Evolutionary conservation across 2,797 vertebrate species (phyloP).

Genomic region (Echeneis naucrates): DNA sequence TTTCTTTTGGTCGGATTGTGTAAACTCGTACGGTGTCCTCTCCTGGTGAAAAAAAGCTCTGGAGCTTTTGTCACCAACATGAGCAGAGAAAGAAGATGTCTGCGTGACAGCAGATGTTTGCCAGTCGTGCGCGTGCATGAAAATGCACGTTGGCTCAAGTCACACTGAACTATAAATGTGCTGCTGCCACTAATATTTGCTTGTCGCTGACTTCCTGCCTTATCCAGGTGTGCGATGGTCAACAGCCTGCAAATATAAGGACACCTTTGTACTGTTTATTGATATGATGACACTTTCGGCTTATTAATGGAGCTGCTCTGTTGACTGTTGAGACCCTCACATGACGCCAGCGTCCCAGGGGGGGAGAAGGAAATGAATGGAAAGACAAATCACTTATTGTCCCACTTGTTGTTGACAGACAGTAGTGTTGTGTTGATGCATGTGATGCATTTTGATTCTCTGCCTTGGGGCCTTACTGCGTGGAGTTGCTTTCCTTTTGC

Average conservation of each 20-base stretch:
- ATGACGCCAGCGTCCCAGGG: background rate
- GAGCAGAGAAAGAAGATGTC: background rate
- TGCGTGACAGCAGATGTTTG: background rate
- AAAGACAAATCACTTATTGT: too few species aligned
- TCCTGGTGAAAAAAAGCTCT: background rate
- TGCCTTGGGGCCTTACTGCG: too few species aligned
- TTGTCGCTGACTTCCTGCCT: conserved; percentile 27
- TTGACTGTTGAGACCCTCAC: conserved; percentile 22
- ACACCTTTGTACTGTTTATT: conserved; percentile 35
- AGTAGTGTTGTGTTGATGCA: too few species aligned
- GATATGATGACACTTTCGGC: conserved; percentile 27
- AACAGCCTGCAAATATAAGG: conserved; percentile 15
- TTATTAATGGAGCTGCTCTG: conserved; percentile 18
- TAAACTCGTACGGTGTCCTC: too few species aligned
- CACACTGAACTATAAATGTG: background rate
- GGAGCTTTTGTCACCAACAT: background rate
- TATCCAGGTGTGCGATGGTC: conserved; percentile 16
- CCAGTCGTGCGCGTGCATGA: background rate
- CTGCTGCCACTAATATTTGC: conserved; percentile 30
- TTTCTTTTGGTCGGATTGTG: background rate
- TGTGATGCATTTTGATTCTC: too few species aligned
- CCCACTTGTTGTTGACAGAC: background rate
- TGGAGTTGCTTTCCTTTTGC: too few species aligned
- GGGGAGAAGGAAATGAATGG: background rate
- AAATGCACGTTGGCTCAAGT: background rate